Percentiles rank a stretch among this genome's conserved stretches.
Evolutionary conservation across 2,888 invertebrate species (phyloP).

Genomic region (Erebia aethiops): DNA sequence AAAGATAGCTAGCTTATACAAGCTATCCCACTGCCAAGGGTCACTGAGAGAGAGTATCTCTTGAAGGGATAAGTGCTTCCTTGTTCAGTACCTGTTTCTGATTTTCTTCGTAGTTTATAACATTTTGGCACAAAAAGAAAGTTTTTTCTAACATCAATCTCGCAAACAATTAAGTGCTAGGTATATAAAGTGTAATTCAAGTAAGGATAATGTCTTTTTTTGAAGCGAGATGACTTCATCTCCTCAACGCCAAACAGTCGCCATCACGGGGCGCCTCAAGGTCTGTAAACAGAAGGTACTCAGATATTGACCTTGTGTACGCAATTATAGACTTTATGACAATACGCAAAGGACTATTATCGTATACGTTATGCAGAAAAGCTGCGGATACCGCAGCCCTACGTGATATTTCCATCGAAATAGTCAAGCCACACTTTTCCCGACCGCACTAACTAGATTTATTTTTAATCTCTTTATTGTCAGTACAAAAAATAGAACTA

Average conservation of each 20-base stretch:
- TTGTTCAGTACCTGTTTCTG: no score
- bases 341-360: not conserved
- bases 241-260: slow-evolving; percentile 41
- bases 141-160: no score
- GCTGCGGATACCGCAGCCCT: not conserved
- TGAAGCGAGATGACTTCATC: slow-evolving; percentile 38
- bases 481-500: no score
- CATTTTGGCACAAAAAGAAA: no score
- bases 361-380: not conserved
- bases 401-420: not conserved
- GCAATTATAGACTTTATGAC: slow-evolving; percentile 16
- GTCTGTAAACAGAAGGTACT: slow-evolving; percentile 39
- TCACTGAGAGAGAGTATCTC: no score
- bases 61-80: no score
- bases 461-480: not conserved
- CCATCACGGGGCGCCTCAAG: slow-evolving; percentile 37
- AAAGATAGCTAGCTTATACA: not conserved
- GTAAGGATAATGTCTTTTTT: slow-evolving; percentile 28
- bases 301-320: slow-evolving; percentile 16
- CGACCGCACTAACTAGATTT: not conserved
- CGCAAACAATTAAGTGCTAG: not conserved
- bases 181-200: slow-evolving; percentile 25
- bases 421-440: not conserved
- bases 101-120: not conserved
- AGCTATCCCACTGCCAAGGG: no score